Conservation (phyloP, 2,888 invertebrate genomes). For the Diaprepes abbreviatus region DNA sequence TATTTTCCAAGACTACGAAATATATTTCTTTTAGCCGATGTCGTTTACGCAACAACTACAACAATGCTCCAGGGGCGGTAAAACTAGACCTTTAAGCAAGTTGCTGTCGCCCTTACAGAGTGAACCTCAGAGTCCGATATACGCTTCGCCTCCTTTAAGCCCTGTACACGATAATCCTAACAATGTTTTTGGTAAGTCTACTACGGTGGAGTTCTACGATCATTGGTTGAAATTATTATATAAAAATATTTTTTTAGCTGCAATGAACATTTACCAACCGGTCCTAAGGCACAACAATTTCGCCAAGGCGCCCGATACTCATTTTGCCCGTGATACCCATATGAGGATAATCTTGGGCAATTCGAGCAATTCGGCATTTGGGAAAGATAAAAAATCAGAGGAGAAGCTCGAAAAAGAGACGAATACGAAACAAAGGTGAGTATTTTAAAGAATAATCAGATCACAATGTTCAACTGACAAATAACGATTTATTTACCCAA, state of each 20-base stretch:
- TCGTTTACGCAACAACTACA: slow-evolving; percentile 95
- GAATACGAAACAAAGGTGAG: slow-evolving; percentile 60
- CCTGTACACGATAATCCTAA: slow-evolving; percentile 65
- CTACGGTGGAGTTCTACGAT: background rate
- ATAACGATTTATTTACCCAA: no score
- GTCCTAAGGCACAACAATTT: slow-evolving; percentile 66
- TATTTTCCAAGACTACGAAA: no score
- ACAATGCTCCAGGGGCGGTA: slow-evolving; percentile 80
- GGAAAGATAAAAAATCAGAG: slow-evolving; percentile 61
- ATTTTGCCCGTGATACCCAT: slow-evolving; percentile 91
- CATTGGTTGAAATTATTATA: background rate
- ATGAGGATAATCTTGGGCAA: slow-evolving; percentile 86
- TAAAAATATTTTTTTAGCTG: slow-evolving; percentile 53
- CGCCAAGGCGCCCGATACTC: slow-evolving; percentile 77
- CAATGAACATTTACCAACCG: slow-evolving; percentile 68
- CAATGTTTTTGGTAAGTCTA: slow-evolving; percentile 64
- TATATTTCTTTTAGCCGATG: slow-evolving; percentile 77
- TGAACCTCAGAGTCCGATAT: slow-evolving; percentile 80
- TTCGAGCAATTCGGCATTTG: slow-evolving; percentile 57
- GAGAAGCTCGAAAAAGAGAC: slow-evolving; percentile 52
- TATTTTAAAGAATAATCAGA: background rate
- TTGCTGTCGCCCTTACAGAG: slow-evolving; percentile 74
- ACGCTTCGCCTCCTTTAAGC: slow-evolving; percentile 78
- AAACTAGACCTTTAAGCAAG: slow-evolving; percentile 76
- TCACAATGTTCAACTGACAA: no score